Conservation (phyloP, 1,140 invertebrate species). For the Bombus balteatus region DNA sequence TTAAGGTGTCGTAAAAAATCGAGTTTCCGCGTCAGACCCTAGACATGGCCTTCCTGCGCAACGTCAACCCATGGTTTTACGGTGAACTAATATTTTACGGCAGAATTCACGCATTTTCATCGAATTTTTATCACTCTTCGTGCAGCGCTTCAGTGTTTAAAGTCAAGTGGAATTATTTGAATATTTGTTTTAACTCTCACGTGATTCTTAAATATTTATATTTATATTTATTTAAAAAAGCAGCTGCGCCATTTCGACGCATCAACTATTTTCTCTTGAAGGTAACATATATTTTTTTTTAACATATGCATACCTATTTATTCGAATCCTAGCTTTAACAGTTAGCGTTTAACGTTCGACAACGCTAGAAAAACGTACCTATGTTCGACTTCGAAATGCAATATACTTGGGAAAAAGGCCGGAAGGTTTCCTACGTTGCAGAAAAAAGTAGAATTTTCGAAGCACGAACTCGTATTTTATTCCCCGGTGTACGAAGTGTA, state of each 20-base stretch:
- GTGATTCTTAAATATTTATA: too few relatives aligned
- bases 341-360: too few relatives aligned
- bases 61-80: background rate
- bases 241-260: background rate
- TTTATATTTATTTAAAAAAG: background rate
- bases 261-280: too few relatives aligned
- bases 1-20: conserved; percentile 38
- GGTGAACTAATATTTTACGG: background rate
- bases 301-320: too few relatives aligned
- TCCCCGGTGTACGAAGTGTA: background rate
- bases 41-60: background rate
- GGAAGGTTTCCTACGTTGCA: background rate
- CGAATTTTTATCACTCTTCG: background rate
- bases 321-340: too few relatives aligned
- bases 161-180: background rate
- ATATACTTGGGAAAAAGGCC: background rate
- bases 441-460: background rate
- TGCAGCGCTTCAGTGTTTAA: background rate
- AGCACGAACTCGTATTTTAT: background rate
- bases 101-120: background rate
- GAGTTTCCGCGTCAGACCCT: background rate
- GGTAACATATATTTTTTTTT: too few relatives aligned
- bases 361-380: too few relatives aligned
- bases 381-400: too few relatives aligned
- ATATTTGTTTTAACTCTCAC: background rate